phyloP scores from a whole-genome alignment of 2,888 invertebrate genomes.

The Rapana venosa region DNA sequence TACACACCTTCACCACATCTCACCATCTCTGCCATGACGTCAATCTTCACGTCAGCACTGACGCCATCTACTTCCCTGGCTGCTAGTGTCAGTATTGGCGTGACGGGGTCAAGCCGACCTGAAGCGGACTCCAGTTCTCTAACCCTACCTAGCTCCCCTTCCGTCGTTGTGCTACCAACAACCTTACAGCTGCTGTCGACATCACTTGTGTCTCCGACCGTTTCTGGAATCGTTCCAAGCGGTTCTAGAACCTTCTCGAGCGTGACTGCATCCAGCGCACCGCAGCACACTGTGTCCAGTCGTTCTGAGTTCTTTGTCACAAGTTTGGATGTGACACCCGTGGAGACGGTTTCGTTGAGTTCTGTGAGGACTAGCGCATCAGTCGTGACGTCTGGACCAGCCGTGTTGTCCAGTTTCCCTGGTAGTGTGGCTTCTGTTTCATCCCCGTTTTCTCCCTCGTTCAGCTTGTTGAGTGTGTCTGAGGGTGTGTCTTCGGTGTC shows the following conservation, averaged over 20 bases:
- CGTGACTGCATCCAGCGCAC: neutral
- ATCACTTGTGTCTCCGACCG: neutral
- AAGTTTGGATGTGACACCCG: neutral
- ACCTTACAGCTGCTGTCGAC: neutral
- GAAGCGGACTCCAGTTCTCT: neutral
- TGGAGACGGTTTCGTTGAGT: neutral
- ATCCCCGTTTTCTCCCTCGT: neutral
- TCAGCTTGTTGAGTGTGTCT: neutral
- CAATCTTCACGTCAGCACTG: neutral
- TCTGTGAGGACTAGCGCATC: neutral
- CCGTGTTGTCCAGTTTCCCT: neutral
- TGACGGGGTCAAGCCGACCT: neutral
- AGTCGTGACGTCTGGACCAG: neutral
- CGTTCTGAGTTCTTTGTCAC: neutral
- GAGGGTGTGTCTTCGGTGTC: no score
- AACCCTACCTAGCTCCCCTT: neutral
- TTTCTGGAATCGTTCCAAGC: neutral
- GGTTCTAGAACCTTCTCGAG: neutral
- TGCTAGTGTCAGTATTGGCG: neutral
- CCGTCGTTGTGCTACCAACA: neutral
- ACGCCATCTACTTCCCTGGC: neutral
- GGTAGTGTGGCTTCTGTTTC: neutral
- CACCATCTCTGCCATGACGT: neutral
- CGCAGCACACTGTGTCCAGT: neutral
- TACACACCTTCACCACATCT: neutral